A percentile compares a stretch with the other conserved stretches of the same genome.
phyloP scores from a whole-genome alignment of 1,140 invertebrate species.

The roundworm (Caenorhabditis elegans) region DNA sequence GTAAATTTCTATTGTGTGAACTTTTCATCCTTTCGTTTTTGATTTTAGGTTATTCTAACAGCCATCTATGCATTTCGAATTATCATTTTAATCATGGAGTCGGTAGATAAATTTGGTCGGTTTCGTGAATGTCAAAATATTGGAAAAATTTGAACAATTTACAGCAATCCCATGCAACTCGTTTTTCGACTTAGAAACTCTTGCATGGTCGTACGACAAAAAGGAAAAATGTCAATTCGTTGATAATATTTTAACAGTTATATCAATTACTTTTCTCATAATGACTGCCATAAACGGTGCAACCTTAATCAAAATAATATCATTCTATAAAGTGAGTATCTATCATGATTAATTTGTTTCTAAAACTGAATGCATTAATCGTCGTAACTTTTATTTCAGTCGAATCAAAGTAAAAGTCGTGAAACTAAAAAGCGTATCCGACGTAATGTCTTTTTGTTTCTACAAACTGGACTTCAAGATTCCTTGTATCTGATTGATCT shows the following conservation, averaged over 20 bases:
- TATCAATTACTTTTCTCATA: neutral
- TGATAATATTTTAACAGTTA: neutral
- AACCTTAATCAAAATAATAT: neutral
- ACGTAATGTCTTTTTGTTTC: neutral
- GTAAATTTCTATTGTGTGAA: no score
- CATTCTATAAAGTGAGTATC: neutral
- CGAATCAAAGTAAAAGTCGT: no score
- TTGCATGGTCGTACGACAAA: neutral
- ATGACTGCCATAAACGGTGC: neutral
- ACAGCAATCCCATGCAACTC: no score
- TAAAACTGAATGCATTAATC: no score
- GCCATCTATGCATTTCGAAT: no score
- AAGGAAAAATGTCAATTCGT: neutral
- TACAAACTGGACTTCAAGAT: neutral
- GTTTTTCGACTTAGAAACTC: neutral
- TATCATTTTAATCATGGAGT: no score
- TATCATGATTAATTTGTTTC: no score
- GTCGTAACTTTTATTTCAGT: neutral
- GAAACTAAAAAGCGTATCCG: neutral
- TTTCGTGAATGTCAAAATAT: no score
- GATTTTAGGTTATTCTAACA: no score
- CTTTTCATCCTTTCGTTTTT: no score
- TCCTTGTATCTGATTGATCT: neutral
- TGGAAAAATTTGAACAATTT: no score
- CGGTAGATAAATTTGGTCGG: no score